Evolutionary conservation across 2,797 vertebrate species (phyloP).

Genomic region (Mionectes olivaceus): DNA sequence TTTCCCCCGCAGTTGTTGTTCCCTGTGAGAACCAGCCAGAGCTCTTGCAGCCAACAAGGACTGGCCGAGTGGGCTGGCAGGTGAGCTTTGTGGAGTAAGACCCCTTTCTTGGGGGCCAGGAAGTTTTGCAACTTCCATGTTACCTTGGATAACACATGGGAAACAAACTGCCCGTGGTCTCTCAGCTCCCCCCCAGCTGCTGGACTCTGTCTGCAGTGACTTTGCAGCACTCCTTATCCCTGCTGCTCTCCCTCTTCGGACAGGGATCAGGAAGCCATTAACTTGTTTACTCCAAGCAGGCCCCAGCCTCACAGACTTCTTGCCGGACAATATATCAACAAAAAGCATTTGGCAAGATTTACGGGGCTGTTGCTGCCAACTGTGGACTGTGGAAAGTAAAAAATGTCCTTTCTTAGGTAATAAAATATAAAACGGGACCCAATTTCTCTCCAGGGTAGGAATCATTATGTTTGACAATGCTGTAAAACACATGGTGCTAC

Average conservation of each 20-base stretch:
- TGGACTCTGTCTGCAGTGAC: neutral
- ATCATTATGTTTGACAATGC: slow-evolving; percentile 77
- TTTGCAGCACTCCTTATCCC: neutral
- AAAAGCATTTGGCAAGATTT: slow-evolving; percentile 75
- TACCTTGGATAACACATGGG: neutral
- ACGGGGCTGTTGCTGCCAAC: slow-evolving; percentile 67
- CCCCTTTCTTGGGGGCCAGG: neutral
- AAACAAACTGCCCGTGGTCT: neutral
- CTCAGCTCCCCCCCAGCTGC: neutral
- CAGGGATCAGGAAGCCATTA: neutral
- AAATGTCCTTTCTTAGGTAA: slow-evolving; percentile 78
- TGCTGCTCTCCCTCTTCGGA: neutral
- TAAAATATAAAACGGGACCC: slow-evolving; percentile 78
- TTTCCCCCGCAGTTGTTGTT: neutral
- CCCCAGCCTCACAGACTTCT: slow-evolving; percentile 43
- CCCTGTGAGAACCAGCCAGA: neutral
- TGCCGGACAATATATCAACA: slow-evolving; percentile 69
- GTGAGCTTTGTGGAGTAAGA: neutral
- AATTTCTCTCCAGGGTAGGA: slow-evolving; percentile 77
- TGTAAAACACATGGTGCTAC: slow-evolving; percentile 62
- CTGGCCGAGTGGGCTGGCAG: neutral
- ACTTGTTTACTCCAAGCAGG: slow-evolving; percentile 35
- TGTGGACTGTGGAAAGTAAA: slow-evolving; percentile 72
- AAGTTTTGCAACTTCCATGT: neutral
- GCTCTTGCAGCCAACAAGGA: neutral